A percentile compares a stretch with the other conserved stretches of the same genome.
Conservation (phyloP, 2,888 invertebrate species). For the Argyresthia albistria region DNA sequence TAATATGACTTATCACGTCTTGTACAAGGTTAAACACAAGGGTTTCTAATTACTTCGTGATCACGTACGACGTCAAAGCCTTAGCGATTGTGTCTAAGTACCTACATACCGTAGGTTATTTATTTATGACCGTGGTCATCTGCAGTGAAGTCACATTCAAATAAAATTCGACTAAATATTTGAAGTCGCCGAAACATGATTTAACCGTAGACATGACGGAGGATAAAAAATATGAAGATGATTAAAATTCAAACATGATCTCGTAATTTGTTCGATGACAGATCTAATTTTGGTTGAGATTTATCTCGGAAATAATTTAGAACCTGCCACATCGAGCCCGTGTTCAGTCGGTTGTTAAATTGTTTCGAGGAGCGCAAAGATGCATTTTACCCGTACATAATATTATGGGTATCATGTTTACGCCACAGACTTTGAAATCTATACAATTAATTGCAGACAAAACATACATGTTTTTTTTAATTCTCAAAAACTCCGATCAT, state of each 20-base stretch:
- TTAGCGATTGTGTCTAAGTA: no score
- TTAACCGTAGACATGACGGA: no score
- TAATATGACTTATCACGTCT: neutral
- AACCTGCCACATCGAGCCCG: slow-evolving; percentile 14
- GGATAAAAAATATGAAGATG: neutral
- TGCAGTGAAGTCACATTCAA: no score
- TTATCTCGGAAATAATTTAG: neutral
- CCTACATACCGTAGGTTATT: no score
- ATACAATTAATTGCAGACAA: no score
- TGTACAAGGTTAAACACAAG: neutral
- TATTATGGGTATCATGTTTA: neutral
- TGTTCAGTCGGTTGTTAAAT: slow-evolving; percentile 40
- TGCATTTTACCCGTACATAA: neutral
- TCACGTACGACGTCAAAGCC: no score
- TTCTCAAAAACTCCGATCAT: neutral
- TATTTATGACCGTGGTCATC: no score
- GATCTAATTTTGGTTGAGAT: neutral
- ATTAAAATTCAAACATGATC: neutral
- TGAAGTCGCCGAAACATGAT: no score
- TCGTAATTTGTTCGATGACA: slow-evolving; percentile 1
- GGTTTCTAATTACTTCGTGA: no score
- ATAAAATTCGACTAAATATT: no score
- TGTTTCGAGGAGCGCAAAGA: slow-evolving; percentile 9
- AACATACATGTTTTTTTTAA: neutral
- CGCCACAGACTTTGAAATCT: no score